Evolutionary conservation across 2,888 invertebrate genomes (phyloP).

Genomic region (Tetropium fuscum): DNA sequence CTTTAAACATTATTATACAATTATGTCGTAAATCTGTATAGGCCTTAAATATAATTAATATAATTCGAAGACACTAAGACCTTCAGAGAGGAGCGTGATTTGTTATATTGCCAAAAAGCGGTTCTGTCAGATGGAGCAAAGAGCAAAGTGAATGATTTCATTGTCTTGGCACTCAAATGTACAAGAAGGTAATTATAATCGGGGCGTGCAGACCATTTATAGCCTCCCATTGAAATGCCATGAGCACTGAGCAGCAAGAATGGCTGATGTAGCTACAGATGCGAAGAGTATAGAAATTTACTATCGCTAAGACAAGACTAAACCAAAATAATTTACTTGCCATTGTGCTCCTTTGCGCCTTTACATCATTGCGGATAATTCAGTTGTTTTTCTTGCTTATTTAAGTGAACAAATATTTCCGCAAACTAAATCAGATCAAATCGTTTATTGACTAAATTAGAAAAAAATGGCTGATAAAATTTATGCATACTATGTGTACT

Average conservation of each 20-base stretch:
- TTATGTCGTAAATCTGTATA: not conserved
- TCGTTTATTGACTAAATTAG: too few relatives aligned
- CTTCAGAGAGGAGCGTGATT: not conserved
- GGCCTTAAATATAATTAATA: not conserved
- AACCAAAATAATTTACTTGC: too few relatives aligned
- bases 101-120: conserved; percentile 1
- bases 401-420: too few relatives aligned
- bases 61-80: not conserved
- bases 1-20: too few relatives aligned
- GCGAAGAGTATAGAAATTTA: not conserved
- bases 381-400: too few relatives aligned
- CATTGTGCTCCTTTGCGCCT: too few relatives aligned
- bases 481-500: too few relatives aligned
- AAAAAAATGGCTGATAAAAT: too few relatives aligned
- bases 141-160: conserved; percentile 2
- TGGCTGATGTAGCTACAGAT: not conserved
- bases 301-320: too few relatives aligned
- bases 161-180: conserved; percentile 3
- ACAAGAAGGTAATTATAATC: conserved; percentile 10
- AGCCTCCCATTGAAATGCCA: conserved; percentile 10
- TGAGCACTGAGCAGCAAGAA: conserved; percentile 1
- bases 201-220: conserved; percentile 12
- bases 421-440: too few relatives aligned
- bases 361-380: too few relatives aligned
- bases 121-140: not conserved